phyloP scores from a whole-genome alignment of 2,888 invertebrate species.

The Limnephilus lunatus region DNA sequence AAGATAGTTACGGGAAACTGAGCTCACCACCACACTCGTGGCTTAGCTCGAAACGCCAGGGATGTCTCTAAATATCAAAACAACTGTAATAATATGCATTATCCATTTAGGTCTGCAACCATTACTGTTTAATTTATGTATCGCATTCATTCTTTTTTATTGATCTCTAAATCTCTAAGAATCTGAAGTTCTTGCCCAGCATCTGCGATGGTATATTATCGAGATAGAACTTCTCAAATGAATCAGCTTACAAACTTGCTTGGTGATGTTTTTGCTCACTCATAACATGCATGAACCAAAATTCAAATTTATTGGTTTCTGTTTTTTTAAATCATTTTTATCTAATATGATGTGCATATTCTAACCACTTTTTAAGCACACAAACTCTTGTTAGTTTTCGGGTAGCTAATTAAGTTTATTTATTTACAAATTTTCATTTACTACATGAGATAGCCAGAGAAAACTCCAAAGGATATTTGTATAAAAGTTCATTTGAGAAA shows the following conservation, averaged over 20 bases:
- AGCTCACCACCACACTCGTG: slow-evolving; percentile 55
- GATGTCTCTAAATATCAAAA: slow-evolving; percentile 45
- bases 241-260: not conserved
- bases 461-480: not conserved
- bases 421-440: not conserved
- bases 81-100: slow-evolving; percentile 39
- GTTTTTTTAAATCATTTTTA: not conserved
- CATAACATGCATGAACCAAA: not conserved
- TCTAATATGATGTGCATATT: not conserved
- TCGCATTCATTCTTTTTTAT: slow-evolving; percentile 17
- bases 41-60: not conserved
- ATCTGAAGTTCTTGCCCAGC: slow-evolving; percentile 32
- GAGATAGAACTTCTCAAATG: not conserved
- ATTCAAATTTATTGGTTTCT: not conserved
- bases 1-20: slow-evolving; percentile 76
- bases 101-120: slow-evolving; percentile 5
- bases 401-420: not conserved
- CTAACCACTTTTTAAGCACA: not conserved
- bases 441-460: not conserved
- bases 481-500: not conserved
- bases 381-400: not conserved
- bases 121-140: slow-evolving; percentile 45
- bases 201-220: slow-evolving; percentile 30
- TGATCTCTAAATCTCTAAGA: slow-evolving; percentile 35
- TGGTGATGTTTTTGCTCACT: not conserved